Base-by-base conservation (phyloP, 2,888 invertebrate genomes). In the Latrodectus elegans region DNA sequence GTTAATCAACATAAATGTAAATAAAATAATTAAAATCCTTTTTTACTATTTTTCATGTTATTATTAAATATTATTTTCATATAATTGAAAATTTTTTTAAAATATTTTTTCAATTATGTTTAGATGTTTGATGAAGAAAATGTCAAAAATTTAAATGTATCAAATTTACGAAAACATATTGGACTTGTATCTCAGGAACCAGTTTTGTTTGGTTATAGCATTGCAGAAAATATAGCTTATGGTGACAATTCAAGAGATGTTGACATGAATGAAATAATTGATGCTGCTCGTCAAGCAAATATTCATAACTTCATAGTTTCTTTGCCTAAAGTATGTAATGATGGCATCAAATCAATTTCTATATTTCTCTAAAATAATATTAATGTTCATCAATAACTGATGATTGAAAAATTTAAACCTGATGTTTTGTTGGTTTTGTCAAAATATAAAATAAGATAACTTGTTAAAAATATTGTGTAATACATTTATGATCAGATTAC, bases 121-220 rank as follows among this genome's bases (percentile, higher is more conserved):
- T 49, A 88, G 88, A 12, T 88, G 22, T 38, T 92, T 10, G 93
- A 93, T 89, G 91, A 90, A 38, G 89, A 91, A 71, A 91, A 96
- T 90, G 93, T 97, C 53, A 94, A 94, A 89, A 93, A 95, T 68
- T 92, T 96, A 90, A 95, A 96, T 0, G 91, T 96, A 26, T 91
- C 94, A 0, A 95, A 94, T 78, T 92, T 96, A 8, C 94, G 98
- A 85, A 94, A 94, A 65, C 95, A 96, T 89, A 94, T 98, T 85
- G 97, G 97, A 3, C 95, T 98, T 88, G 97, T 98, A 2, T 96
- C 97, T 8, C 98, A 98, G 93, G 98, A 98, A 91, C 98, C 97
- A 0, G 95, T 96, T 1, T 93, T 98, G 0, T 98, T 98, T 92
- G 96, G 97, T 92, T 94, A 96, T 84, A 96, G 96, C 10, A 97